Conservation (phyloP, 2,888 invertebrate species). For the Mellilla xanthometata region DNA sequence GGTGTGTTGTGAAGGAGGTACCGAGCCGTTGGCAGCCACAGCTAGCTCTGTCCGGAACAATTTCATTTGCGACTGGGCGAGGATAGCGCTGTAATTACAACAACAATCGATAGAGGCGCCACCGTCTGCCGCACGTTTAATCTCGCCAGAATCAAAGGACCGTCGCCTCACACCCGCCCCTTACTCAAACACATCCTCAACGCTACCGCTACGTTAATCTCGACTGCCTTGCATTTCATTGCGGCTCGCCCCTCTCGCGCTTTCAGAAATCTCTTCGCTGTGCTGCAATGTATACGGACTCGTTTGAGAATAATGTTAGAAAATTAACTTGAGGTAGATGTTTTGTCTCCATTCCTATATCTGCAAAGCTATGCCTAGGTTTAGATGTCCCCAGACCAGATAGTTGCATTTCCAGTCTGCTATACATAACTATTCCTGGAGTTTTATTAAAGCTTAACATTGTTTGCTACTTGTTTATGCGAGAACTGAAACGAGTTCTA, state of each 20-base stretch:
- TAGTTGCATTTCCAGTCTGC: constrained; percentile 76
- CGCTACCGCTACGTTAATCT: constrained; percentile 3
- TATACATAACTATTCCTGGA: constrained; percentile 65
- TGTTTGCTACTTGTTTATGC: constrained; percentile 48
- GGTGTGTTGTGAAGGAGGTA: constrained; percentile 51
- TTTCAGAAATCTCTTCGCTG: neutral
- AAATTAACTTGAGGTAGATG: constrained; percentile 56
- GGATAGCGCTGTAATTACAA: constrained; percentile 82
- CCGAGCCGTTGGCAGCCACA: constrained; percentile 71
- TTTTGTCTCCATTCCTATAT: constrained; percentile 76
- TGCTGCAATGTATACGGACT: constrained; percentile 43
- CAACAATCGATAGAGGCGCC: constrained; percentile 83
- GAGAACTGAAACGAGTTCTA: constrained; percentile 4
- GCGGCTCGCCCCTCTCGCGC: constrained; percentile 21
- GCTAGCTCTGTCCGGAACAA: constrained; percentile 79
- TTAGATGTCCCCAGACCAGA: constrained; percentile 70
- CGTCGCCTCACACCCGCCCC: constrained; percentile 74
- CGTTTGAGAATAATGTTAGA: constrained; percentile 41
- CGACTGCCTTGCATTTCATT: constrained; percentile 40
- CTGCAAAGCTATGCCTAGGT: constrained; percentile 70
- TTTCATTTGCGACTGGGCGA: constrained; percentile 82
- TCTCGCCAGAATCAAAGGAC: constrained; percentile 81
- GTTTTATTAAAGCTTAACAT: constrained; percentile 71
- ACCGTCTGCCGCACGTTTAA: constrained; percentile 83
- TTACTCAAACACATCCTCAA: constrained; percentile 52